Evolutionary conservation across 2,797 vertebrate species (phyloP).

Genomic region (Acanthurus leucopareius): DNA sequence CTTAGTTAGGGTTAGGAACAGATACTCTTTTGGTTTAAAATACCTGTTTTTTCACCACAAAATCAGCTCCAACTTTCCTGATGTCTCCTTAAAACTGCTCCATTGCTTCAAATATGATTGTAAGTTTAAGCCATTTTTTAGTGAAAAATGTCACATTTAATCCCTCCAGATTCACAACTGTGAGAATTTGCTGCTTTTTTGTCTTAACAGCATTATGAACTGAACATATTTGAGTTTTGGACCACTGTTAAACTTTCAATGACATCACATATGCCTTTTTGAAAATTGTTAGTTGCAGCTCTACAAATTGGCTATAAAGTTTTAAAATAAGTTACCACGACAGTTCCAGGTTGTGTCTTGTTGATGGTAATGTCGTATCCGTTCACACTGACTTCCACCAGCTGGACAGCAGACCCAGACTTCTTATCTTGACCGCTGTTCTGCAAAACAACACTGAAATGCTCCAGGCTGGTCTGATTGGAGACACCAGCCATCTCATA

Average conservation of each 20-base stretch:
- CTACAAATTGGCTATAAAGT: not conserved
- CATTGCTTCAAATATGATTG: not conserved
- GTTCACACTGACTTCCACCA: conserved; percentile 77
- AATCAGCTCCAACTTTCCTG: no score
- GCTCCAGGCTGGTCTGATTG: conserved; percentile 60
- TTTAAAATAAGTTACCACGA: conserved; percentile 73
- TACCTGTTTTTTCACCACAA: no score
- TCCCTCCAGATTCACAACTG: not conserved
- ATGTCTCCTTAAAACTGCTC: no score
- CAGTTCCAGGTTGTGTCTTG: conserved; percentile 69
- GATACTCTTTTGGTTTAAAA: no score
- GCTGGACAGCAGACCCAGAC: conserved; percentile 73
- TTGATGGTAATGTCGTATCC: conserved; percentile 71
- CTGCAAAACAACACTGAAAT: conserved; percentile 84
- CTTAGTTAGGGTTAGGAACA: no score
- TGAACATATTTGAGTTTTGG: no score
- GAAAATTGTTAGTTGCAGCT: not conserved
- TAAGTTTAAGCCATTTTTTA: not conserved
- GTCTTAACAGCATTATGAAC: no score
- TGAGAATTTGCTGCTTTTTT: no score
- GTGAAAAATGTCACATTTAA: not conserved
- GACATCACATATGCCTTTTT: not conserved
- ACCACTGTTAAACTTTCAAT: not conserved
- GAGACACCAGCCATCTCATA: conserved; percentile 82
- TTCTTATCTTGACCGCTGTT: conserved; percentile 76